Evolutionary conservation across 2,797 vertebrate species (phyloP), one percentile per base, ranked within the genome.

Genomic region (Bryconaethiops microstoma): DNA sequence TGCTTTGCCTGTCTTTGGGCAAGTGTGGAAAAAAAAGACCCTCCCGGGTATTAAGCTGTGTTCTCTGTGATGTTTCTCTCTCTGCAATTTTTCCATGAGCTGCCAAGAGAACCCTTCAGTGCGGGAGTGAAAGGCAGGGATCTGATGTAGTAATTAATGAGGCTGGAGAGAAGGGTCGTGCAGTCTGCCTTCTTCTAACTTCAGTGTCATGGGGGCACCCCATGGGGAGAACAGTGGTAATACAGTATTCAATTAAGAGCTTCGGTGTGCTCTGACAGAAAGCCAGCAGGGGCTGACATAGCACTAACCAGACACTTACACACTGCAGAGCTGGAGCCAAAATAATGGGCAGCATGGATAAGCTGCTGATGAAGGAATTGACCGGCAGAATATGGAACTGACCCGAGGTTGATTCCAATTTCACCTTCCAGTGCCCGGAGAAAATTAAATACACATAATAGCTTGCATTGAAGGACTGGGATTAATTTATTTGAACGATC

Each of bases 111-210:
- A 71, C 73, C 78, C 70, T 80, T 80, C 21, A 70, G 65, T 69
- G 23, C 17, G 25, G 39, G 78, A 85, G 71, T 81, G 84, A 84
- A 78, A 80, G 76, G 70, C 82, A 76, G 68, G 64, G 71, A 84
- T 83, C 62, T 78, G 80, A 85, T 86, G 85, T 82, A 79, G 79
- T 85, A 87, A 87, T 88, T 89, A 87, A 87, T 83, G 84, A 87
- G 82, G 83, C 83, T 82, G 68, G 83, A 85, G 83, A 86, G 72
- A 63, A 70, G 75, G 85, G 79, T 86, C 54, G 64, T 75, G 76
- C 70, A 19, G 74, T n/a, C 69, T 62, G 75, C 74, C 83, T 79
- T 64, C 55, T 42, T 76, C 67, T 81, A 76, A 83, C 82, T 79
- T 57, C 21, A 39, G 78, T 86, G 86, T 82, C 84, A 5, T 59